Percentiles rank a stretch among this genome's conserved stretches.
Evolutionary conservation across 1,140 invertebrate species (phyloP).

Genomic region (Carcinoscorpius rotundicauda): DNA sequence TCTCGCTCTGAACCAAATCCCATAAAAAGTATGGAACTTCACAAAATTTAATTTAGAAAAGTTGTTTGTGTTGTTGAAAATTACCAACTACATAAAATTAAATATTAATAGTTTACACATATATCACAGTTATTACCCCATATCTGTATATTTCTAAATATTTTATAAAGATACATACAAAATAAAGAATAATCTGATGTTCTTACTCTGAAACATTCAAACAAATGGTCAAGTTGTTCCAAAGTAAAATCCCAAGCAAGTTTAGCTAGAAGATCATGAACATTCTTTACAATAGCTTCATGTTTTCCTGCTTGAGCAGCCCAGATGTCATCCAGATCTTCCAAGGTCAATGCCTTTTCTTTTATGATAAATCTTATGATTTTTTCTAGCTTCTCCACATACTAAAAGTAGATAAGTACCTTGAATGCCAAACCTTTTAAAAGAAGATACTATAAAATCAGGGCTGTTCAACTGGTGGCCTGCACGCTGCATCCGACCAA

Average conservation of each 20-base stretch:
- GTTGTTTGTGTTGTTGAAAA: too few relatives aligned
- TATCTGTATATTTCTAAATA: too few relatives aligned
- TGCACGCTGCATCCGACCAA: too few relatives aligned
- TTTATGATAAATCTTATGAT: conserved; percentile 94
- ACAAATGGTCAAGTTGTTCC: conserved; percentile 92
- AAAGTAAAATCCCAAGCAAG: conserved; percentile 96
- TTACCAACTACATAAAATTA: too few relatives aligned
- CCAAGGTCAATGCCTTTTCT: conserved; percentile 76
- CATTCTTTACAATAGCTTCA: conserved; percentile 92
- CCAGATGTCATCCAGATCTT: conserved; percentile 92
- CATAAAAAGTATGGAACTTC: too few relatives aligned
- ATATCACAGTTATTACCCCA: too few relatives aligned
- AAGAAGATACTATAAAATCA: too few relatives aligned
- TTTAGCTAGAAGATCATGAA: conserved; percentile 91
- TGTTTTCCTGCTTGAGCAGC: conserved; percentile 89
- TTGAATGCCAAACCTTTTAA: too few relatives aligned
- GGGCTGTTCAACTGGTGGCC: too few relatives aligned
- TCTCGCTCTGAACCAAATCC: too few relatives aligned
- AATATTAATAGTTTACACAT: too few relatives aligned
- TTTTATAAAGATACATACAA: conserved; percentile 1
- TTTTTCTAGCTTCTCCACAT: conserved; percentile 96
- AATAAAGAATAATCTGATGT: not conserved
- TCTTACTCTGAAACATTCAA: conserved; percentile 88
- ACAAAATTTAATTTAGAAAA: too few relatives aligned
- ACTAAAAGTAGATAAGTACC: conserved; percentile 33